A percentile compares a stretch with the other conserved stretches of the same genome.
Evolutionary conservation across 1,140 invertebrate species (phyloP).

Genomic region (Formica exsecta): DNA sequence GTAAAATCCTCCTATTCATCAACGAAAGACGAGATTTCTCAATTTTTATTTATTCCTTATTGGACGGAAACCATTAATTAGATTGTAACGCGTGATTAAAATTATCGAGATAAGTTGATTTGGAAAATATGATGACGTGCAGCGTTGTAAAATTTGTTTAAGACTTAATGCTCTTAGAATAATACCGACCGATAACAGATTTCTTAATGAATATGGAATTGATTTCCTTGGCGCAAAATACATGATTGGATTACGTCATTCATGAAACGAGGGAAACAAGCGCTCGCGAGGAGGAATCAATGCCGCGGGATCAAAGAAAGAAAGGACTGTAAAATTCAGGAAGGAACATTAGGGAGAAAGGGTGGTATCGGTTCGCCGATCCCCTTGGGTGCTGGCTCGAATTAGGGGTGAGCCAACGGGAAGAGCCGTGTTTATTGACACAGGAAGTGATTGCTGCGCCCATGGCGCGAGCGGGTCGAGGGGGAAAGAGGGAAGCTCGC

Average conservation of each 20-base stretch:
- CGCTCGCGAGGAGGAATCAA: background rate
- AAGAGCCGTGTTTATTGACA: slow-evolving; percentile 81
- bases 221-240: slow-evolving; percentile 9
- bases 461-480: slow-evolving; percentile 63
- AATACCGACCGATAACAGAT: background rate
- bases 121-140: background rate
- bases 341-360: slow-evolving; percentile 72
- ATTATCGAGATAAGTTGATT: background rate
- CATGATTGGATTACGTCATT: slow-evolving; percentile 17
- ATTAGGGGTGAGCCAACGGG: slow-evolving; percentile 79
- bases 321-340: slow-evolving; percentile 73
- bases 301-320: slow-evolving; percentile 42
- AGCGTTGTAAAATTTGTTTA: background rate
- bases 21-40: background rate
- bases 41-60: background rate
- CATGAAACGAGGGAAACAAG: background rate
- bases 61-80: background rate
- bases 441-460: slow-evolving; percentile 84
- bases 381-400: slow-evolving; percentile 72
- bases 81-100: background rate
- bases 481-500: slow-evolving; percentile 21
- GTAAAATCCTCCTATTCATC: background rate
- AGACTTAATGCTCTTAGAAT: background rate
- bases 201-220: background rate
- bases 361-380: slow-evolving; percentile 79